Evolutionary conservation across 1,140 invertebrate species (phyloP), one percentile per base, ranked within the genome.

Genomic region (Venturia canescens): DNA sequence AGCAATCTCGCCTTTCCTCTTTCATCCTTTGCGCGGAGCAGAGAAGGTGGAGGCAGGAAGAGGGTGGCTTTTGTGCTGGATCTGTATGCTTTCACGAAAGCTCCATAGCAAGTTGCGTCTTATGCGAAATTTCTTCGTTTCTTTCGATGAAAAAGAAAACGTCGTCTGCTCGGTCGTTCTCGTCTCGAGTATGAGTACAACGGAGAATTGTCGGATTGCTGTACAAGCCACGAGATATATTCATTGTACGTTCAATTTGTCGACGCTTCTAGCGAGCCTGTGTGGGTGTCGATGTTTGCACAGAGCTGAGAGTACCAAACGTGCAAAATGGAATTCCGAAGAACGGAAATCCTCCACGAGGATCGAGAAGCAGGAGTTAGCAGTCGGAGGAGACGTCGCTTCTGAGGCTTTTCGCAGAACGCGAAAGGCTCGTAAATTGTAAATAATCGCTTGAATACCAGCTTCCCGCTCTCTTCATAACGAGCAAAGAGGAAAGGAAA

Each of bases 351-450:
- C 72, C 72, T 27, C 48, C 1, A 29, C 9, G 72, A 44, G 50
- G 50, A 18, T 48, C 23, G 44, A 26, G 72, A 75, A 23, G 31
- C 31, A 3, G 7, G 3, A 34, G 7, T n/a, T n/a, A 7, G 31
- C 3, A 3, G 31, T 57, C 27, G 26, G 57, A 3, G n/a, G 57
- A 3, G 57, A 15, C 18, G 13, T 50, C 16, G 2, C n/a, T n/a
- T 60, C 9, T 60, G 57, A 23, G 18, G 6, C n/a, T 23, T 34
- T 34, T 34, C n/a, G n/a, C 31, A 34, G 82, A 77, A 75, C 23
- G 27, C 78, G 69, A 57, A 66, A 48, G 48, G 63, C 15, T 84
- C 87, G 84, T 89, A 90, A 86, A 88, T 89, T 86, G 34, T n/a
- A 21, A 60, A 80, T 86, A 88, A 87, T 88, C 84, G 86, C 82